Evolutionary conservation across 2,113 vertebrate genomes (phyloP), one percentile per base, ranked within the genome.

Genomic region (Gobius niger): DNA sequence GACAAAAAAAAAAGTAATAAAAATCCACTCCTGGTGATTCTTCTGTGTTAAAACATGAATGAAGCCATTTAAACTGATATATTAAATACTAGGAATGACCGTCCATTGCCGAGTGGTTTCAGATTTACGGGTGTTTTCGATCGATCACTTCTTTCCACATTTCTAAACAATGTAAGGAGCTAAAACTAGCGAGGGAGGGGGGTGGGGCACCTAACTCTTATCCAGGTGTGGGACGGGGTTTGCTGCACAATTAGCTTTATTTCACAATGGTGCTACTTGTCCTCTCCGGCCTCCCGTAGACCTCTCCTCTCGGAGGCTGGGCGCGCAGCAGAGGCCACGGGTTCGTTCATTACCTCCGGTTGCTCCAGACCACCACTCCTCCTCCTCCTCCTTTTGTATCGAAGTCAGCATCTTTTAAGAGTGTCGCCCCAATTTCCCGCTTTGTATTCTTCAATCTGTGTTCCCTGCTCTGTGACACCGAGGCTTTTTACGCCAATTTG

Each of bases 261-360:
- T 87, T 90, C 85, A 87, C 69, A 89, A 77, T 86, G 89, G 88
- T 91, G 89, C 89, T 90, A 89, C 76, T 76, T 68, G 85, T 90
- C 80, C 76, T 66, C 72, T 83, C 65, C 57, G 69, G 66, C 73
- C 73, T 75, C 24, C 74, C 54, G 67, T 79, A 34, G 12, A 50
- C 75, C 80, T 78, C 78, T 14, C 61, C 13, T 80, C 72, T 63
- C 72, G 79, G 73, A 34, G 50, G 60, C 67, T 44, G 66, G 72
- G 65, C 77, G 66, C 76, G 44, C 41, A 7, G 2, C 40, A 60
- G 80, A 75, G 78, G 78, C 63, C 68, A 15, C 47, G 64, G 47
- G 75, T 76, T 24, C 65, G 75, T 84, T 63, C 9, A 5, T 61
- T 65, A 65, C 59, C 71, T 60, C 65, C 19, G 70, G 79, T 86